phyloP scores from a whole-genome alignment of 2,888 invertebrate genomes.

The Lasioglossum marginatum region DNA sequence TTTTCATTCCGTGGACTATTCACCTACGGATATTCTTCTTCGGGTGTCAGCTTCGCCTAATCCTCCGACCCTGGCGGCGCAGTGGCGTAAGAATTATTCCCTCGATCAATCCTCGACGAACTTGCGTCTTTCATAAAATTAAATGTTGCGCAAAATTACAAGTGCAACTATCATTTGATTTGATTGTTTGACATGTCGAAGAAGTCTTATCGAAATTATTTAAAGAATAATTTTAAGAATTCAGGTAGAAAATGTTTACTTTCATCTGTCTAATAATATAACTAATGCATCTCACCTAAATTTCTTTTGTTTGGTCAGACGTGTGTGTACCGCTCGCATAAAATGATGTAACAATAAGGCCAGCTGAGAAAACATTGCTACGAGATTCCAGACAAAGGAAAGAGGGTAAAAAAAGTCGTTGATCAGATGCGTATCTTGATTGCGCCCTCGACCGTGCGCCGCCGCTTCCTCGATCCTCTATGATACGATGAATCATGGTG shows the following conservation, averaged over 20 bases:
- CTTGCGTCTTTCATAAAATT: too few species aligned
- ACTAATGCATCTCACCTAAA: background rate
- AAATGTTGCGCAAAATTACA: background rate
- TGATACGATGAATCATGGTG: slow-evolving; percentile 39
- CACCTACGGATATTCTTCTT: slow-evolving; percentile 54
- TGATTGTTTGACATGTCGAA: background rate
- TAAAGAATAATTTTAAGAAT: too few species aligned
- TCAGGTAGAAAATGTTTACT: too few species aligned
- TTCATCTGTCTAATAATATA: too few species aligned
- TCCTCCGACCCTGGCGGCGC: slow-evolving; percentile 31
- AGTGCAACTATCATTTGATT: background rate
- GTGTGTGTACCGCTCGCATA: background rate
- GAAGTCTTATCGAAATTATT: too few species aligned
- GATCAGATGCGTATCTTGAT: slow-evolving; percentile 52
- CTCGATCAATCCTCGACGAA: background rate
- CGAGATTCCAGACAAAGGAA: slow-evolving; percentile 25
- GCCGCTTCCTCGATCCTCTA: slow-evolving; percentile 51
- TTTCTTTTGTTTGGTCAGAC: background rate
- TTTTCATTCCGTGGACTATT: slow-evolving; percentile 43
- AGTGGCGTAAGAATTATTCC: slow-evolving; percentile 43
- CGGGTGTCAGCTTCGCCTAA: slow-evolving; percentile 58
- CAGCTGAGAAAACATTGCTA: background rate
- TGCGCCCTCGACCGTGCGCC: slow-evolving; percentile 60
- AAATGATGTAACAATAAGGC: slow-evolving; percentile 18
- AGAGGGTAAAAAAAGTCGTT: slow-evolving; percentile 20